A percentile compares a stretch with the other conserved stretches of the same genome.
Conservation (phyloP, 2,888 invertebrate species). For the Trichopoda pennipes region DNA sequence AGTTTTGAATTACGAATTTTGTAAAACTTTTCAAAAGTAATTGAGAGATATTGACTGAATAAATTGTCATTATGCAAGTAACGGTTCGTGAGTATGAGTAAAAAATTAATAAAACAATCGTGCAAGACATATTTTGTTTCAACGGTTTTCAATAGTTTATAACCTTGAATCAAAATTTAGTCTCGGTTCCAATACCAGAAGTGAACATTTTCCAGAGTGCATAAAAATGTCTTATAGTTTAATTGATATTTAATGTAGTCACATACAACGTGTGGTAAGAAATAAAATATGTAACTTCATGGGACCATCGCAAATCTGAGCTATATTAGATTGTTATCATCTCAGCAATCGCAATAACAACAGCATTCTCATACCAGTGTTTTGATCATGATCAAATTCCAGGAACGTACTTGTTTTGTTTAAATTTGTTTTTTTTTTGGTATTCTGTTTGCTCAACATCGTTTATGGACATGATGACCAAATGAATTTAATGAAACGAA, state of each 20-base stretch:
- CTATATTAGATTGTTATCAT: slow-evolving; percentile 1
- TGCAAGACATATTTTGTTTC: too few species aligned
- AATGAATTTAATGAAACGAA: slow-evolving; percentile 61
- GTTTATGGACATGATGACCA: slow-evolving; percentile 70
- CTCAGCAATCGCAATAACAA: slow-evolving; percentile 25
- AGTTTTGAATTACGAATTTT: too few species aligned
- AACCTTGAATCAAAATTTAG: too few species aligned
- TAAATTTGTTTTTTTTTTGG: slow-evolving; percentile 26
- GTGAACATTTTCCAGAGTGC: too few species aligned
- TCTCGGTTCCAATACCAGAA: too few species aligned
- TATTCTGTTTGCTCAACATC: background rate
- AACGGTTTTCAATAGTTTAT: too few species aligned
- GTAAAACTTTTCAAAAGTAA: too few species aligned
- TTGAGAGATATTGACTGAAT: too few species aligned
- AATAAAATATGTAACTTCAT: background rate
- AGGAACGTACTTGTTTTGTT: slow-evolving; percentile 72
- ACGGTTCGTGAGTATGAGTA: too few species aligned
- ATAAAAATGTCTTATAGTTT: too few species aligned
- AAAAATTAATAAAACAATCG: too few species aligned
- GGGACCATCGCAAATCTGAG: background rate
- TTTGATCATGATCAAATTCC: slow-evolving; percentile 75
- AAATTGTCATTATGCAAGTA: too few species aligned
- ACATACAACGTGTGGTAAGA: background rate
- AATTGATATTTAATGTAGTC: background rate
- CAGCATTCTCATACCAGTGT: slow-evolving; percentile 60